Evolutionary conservation across 2,888 invertebrate species (phyloP).

Genomic region (Patella depressa): DNA sequence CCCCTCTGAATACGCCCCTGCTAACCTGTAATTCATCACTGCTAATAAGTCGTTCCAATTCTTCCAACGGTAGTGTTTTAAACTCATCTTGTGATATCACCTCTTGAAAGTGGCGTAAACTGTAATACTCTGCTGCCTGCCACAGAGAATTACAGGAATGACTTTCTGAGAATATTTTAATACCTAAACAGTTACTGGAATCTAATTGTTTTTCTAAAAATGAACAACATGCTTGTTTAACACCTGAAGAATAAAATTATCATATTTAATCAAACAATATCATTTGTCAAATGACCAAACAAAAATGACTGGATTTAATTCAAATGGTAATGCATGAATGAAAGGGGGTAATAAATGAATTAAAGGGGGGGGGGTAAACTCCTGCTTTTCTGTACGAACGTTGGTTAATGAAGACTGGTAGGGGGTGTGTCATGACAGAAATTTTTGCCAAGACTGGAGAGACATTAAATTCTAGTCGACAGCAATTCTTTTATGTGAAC

Average conservation of each 20-base stretch:
- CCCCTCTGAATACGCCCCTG: too few species aligned
- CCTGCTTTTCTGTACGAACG: too few species aligned
- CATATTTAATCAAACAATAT: neutral
- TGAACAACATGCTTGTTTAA: constrained; percentile 68
- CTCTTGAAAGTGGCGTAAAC: constrained; percentile 64
- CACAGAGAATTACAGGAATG: constrained; percentile 63
- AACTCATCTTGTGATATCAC: constrained; percentile 67
- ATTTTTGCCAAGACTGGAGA: too few species aligned
- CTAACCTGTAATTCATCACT: constrained; percentile 69
- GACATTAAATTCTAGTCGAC: too few species aligned
- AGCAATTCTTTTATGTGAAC: too few species aligned
- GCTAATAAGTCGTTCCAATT: constrained; percentile 61
- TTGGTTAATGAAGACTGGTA: too few species aligned
- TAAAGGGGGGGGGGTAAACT: too few species aligned
- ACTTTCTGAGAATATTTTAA: constrained; percentile 69
- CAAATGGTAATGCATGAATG: too few species aligned
- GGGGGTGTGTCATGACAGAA: too few species aligned
- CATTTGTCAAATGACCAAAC: too few species aligned
- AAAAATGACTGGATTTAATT: too few species aligned
- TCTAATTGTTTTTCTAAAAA: constrained; percentile 70
- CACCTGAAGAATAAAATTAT: constrained; percentile 50
- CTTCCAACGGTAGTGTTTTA: constrained; percentile 57
- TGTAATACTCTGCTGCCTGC: constrained; percentile 61
- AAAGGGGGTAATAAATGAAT: too few species aligned
- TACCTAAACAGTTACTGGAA: constrained; percentile 69